Evolutionary conservation across 2,888 invertebrate genomes (phyloP).

Genomic region (Lasiommata megera): DNA sequence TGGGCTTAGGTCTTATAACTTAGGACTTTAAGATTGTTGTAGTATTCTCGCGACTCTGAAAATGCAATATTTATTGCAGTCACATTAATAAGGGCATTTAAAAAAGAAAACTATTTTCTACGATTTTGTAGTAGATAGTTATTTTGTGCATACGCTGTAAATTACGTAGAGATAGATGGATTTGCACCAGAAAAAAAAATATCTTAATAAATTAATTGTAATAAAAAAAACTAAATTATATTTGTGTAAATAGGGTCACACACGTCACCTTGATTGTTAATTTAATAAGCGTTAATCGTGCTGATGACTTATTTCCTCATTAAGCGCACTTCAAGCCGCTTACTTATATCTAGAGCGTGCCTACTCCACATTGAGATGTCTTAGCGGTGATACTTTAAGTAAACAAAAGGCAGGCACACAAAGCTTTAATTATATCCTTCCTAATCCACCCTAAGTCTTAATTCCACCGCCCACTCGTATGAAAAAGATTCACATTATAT

Average conservation of each 20-base stretch:
- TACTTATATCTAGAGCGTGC: conserved; percentile 19
- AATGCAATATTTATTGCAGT: too few species aligned
- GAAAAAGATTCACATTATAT: not conserved
- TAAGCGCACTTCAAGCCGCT: conserved; percentile 25
- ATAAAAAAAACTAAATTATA: too few species aligned
- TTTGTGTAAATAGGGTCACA: conserved; percentile 1
- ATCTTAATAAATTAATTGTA: too few species aligned
- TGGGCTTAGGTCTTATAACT: too few species aligned
- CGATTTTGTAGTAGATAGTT: too few species aligned
- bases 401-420: not conserved
- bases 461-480: not conserved
- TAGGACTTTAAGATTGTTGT: too few species aligned
- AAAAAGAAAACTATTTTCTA: too few species aligned
- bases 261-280: conserved; percentile 31
- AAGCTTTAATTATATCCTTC: not conserved
- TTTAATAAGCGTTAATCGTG: conserved; percentile 37
- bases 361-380: conserved; percentile 8
- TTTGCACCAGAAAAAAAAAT: too few species aligned
- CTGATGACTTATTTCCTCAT: conserved; percentile 37
- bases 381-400: conserved; percentile 1
- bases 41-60: too few species aligned
- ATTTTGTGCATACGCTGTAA: too few species aligned
- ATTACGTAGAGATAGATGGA: too few species aligned
- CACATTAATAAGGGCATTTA: too few species aligned
- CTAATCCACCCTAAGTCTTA: not conserved